Conservation (phyloP, 1,140 invertebrate genomes). For the Hypothenemus hampei region DNA sequence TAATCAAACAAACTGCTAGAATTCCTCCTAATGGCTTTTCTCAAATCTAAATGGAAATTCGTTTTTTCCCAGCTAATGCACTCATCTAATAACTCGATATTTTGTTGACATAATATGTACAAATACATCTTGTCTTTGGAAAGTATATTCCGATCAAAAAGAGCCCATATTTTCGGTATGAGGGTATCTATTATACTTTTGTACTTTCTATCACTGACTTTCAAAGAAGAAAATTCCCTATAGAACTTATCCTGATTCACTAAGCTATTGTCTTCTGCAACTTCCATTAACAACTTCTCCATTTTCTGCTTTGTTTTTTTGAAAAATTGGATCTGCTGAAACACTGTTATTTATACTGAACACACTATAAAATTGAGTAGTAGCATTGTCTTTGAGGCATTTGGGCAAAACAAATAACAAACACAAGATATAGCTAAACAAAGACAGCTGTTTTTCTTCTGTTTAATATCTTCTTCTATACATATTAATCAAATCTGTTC, state of each 20-base stretch:
- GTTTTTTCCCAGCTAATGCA: slow-evolving; percentile 34
- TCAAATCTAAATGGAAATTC: slow-evolving; percentile 27
- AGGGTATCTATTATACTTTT: background rate
- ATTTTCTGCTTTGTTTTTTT: too few species aligned
- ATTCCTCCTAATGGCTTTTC: slow-evolving; percentile 7
- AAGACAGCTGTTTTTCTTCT: too few species aligned
- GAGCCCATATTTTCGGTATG: slow-evolving; percentile 5
- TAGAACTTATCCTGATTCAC: slow-evolving; percentile 11
- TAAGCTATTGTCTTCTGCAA: background rate
- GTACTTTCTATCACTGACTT: background rate
- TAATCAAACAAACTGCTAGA: slow-evolving; percentile 35
- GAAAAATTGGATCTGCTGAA: too few species aligned
- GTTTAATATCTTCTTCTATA: too few species aligned
- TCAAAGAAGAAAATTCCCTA: slow-evolving; percentile 3
- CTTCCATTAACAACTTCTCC: background rate
- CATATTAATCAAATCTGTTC: too few species aligned
- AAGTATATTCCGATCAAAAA: slow-evolving; percentile 17
- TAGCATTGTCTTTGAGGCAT: too few species aligned
- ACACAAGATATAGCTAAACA: too few species aligned
- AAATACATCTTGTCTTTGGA: slow-evolving; percentile 37
- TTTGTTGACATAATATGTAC: slow-evolving; percentile 30
- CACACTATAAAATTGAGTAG: too few species aligned
- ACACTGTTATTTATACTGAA: too few species aligned
- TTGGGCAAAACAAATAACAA: too few species aligned
- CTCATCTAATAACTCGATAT: slow-evolving; percentile 31